Base-by-base conservation (phyloP, 2,113 vertebrate genomes). In the Dromaius novaehollandiae region DNA sequence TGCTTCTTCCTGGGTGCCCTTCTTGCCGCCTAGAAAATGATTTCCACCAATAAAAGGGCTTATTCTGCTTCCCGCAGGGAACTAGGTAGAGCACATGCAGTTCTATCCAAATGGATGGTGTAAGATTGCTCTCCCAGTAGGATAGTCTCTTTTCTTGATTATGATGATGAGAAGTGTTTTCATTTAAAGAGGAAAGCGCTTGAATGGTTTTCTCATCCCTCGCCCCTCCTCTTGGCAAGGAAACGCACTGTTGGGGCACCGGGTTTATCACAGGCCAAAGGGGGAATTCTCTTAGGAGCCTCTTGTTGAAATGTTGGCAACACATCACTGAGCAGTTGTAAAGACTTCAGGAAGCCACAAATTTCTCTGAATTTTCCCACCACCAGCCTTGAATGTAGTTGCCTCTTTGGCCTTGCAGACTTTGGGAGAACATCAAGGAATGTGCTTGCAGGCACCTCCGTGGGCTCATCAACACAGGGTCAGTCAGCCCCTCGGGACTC, bases 181-280 rank as follows among this genome's bases (percentile, higher is more conserved):
- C 69, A 68, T 95, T 96, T 96, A 94, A 90, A 95, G 64, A 88
- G 42, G 38, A 94, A 94, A 93, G 94, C 61, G 93, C 91, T 90
- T 84, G 91, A 95, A 76, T 84, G 82, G 34, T 83, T 97, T 93
- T 96, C 94, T 88, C 40, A 64, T 94, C 80, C 79, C 85, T 94
- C 1, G 4, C 85, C 82, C 95, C 93, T 96, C 91, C 95, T 94
- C 93, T 90, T 97, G 95, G 95, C 96, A 94, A 81, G 75, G 66
- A 55, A 88, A 70, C 0, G 0, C 55, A 25, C 6, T 8, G 8
- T 12, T 88, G 88, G 91, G 95, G 91, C 95, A 53, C 42, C 34
- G 89, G 79, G 95, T 96, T 97, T 97, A 96, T 97, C 93, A 30
- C 40, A 91, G 93, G 88, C 95, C 91, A 91, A 93, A 75, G 68